Evolutionary conservation across 2,888 invertebrate species (phyloP).

Genomic region (Pachymerium ferrugineum): DNA sequence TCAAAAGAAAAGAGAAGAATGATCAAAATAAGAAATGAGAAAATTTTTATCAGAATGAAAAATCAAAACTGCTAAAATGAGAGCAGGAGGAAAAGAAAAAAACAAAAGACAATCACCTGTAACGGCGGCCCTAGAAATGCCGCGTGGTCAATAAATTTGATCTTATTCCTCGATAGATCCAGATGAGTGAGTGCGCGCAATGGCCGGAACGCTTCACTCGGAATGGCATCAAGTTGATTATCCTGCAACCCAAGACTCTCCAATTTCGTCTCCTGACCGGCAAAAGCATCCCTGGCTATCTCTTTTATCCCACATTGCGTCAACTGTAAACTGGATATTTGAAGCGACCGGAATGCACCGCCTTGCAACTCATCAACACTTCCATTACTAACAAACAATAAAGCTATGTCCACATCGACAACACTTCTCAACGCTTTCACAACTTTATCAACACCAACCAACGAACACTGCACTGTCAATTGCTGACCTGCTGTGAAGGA

Average conservation of each 20-base stretch:
- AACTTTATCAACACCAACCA: constrained; percentile 51
- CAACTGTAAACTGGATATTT: constrained; percentile 45
- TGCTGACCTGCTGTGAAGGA: constrained; percentile 55
- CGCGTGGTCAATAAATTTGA: constrained; percentile 64
- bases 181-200: constrained; percentile 68
- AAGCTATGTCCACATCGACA: constrained; percentile 61
- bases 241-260: constrained; percentile 71
- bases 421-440: constrained; percentile 54
- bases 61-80: too few relatives aligned
- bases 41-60: too few relatives aligned
- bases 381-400: constrained; percentile 83
- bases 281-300: constrained; percentile 45
- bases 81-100: too few relatives aligned
- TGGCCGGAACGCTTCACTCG: constrained; percentile 63
- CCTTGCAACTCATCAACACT: constrained; percentile 53
- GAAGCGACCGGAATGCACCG: constrained; percentile 61
- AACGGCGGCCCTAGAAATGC: constrained; percentile 64
- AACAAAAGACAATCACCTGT: neutral
- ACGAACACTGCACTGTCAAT: constrained; percentile 40
- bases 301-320: constrained; percentile 44
- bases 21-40: too few relatives aligned
- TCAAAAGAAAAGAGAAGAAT: neutral
- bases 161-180: constrained; percentile 77
- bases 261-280: constrained; percentile 69
- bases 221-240: constrained; percentile 62